These are phyloP conservation scores for Clarias magur DNA, from an alignment of 2,113 vertebrate species.

Conservation along the genomic window DNA sequence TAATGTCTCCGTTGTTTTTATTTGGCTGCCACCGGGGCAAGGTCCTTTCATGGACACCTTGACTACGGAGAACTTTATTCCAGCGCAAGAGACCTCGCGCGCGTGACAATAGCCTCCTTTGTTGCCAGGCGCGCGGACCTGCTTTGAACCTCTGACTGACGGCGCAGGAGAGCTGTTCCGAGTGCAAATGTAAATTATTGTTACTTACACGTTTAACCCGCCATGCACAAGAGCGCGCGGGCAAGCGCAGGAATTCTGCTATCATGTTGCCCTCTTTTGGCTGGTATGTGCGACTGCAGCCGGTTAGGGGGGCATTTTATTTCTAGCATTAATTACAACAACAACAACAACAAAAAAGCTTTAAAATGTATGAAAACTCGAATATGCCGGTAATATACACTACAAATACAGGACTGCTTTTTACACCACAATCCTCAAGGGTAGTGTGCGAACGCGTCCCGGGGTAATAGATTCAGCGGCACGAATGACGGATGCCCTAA, in stretches of 20 bases:
- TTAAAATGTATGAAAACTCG: conserved; percentile 17
- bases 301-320: conserved; percentile 27
- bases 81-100: conserved; percentile 52
- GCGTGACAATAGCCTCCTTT: conserved; percentile 67
- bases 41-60: conserved; percentile 64
- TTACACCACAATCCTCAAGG: background rate
- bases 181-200: conserved; percentile 74
- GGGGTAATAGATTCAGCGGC: background rate
- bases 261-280: conserved; percentile 84
- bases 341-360: background rate
- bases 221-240: conserved; percentile 55
- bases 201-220: conserved; percentile 74
- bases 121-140: conserved; percentile 63
- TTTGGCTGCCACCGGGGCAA: conserved; percentile 50
- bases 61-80: conserved; percentile 69
- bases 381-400: background rate
- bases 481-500: background rate
- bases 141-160: conserved; percentile 69
- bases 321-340: background rate
- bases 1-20: conserved; percentile 62
- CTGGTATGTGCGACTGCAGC: conserved; percentile 66
- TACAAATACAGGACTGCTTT: background rate
- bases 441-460: background rate
- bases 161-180: conserved; percentile 60
- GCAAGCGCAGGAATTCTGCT: conserved; percentile 67